These are phyloP conservation scores for Lysiphlebus fabarum DNA, from an alignment of 1,140 invertebrate genomes.

Conservation along the genomic window DNA sequence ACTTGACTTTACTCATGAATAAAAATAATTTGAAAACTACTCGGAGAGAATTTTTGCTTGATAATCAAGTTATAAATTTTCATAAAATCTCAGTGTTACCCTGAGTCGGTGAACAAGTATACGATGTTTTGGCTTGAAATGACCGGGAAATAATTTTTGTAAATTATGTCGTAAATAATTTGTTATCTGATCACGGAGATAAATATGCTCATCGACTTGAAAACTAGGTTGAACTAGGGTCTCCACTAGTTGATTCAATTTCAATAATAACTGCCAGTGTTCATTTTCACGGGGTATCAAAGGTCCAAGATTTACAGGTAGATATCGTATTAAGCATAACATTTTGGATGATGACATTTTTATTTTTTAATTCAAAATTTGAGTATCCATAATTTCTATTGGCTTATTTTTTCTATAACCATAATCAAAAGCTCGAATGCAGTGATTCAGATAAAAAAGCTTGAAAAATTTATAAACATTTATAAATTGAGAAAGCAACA, in stretches of 20 bases:
- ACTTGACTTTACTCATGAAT: too few relatives aligned
- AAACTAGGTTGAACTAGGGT: constrained; percentile 20
- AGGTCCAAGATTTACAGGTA: constrained; percentile 31
- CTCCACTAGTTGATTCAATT: constrained; percentile 25
- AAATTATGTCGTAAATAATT: constrained; percentile 23
- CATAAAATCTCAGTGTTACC: constrained; percentile 13
- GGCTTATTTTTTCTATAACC: constrained; percentile 27
- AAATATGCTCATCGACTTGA: constrained; percentile 2
- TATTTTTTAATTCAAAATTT: constrained; percentile 26
- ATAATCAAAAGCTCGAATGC: constrained; percentile 27
- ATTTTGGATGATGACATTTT: constrained; percentile 32
- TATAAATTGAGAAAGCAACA: constrained; percentile 29
- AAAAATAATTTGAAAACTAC: too few relatives aligned
- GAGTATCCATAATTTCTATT: constrained; percentile 17
- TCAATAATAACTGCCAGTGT: constrained; percentile 28
- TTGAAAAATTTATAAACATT: constrained; percentile 28
- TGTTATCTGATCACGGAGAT: constrained; percentile 13
- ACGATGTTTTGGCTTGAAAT: constrained; percentile 26
- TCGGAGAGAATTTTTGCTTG: too few relatives aligned
- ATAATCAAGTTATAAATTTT: too few relatives aligned
- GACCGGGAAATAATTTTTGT: constrained; percentile 25
- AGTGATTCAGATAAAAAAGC: constrained; percentile 29
- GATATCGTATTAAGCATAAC: constrained; percentile 30
- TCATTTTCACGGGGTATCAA: constrained; percentile 23
- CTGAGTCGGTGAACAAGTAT: constrained; percentile 23